phyloP scores from a whole-genome alignment of 2,113 vertebrate species.

The Progne subis region DNA sequence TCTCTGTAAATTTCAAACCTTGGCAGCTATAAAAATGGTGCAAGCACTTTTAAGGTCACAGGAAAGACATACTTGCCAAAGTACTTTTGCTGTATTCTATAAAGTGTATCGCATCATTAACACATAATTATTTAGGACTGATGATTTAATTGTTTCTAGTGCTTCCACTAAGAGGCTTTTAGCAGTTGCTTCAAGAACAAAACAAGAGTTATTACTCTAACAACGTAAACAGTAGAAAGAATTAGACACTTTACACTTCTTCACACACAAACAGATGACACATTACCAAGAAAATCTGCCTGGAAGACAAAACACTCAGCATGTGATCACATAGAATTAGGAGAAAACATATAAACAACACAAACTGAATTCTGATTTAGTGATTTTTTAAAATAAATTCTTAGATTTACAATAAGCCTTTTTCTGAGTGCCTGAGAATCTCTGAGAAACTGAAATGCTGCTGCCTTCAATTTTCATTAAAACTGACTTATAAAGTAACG shows the following conservation, averaged over 20 bases:
- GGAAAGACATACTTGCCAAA: background rate
- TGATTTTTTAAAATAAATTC: background rate
- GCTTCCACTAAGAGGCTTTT: background rate
- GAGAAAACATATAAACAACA: background rate
- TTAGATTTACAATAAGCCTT: background rate
- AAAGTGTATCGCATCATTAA: background rate
- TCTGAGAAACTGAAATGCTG: background rate
- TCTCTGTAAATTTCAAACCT: background rate
- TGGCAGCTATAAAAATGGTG: background rate
- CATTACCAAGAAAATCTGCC: constrained; percentile 7
- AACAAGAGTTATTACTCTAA: constrained; percentile 19
- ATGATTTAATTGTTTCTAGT: background rate
- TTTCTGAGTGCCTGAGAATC: background rate
- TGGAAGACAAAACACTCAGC: constrained; percentile 27
- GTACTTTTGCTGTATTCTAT: background rate
- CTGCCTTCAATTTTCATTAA: background rate
- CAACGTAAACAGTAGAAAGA: constrained; percentile 20
- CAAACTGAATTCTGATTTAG: background rate
- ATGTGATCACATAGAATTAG: background rate
- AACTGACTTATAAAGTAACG: background rate
- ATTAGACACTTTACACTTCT: constrained; percentile 46
- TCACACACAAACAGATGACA: constrained; percentile 42
- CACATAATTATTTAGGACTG: background rate
- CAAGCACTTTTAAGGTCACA: background rate
- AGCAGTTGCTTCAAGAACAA: background rate